Base-by-base conservation (phyloP, 2,888 invertebrate species). In the Escarpia spicata region DNA sequence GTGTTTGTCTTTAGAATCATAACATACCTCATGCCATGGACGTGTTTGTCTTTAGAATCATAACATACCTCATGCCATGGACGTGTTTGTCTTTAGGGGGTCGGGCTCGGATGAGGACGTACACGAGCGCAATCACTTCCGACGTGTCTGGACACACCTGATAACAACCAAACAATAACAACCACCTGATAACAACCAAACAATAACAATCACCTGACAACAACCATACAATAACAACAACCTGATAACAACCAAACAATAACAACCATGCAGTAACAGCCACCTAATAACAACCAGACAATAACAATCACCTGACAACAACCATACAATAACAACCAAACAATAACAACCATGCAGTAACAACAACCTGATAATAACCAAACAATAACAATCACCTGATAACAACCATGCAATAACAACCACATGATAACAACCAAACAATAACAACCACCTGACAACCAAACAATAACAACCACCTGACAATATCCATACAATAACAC, bases 41-140 rank as follows among this genome's bases (percentile, higher is more conserved):
- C 37, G 1, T 37, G 37, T 1, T 37, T 37, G 37, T 37, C 0
- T 37, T 37, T 37, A 37, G 37, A 37, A 52, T 9, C 52, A 52
- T 9, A 37, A 37, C 92, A 90, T 93, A 94, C 95, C 94, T 94
- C 75, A 92, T 91, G 93, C 94, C 95, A 92, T 92, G 94, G 94
- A 44, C 92, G 90, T 93, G 92, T 75, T 92, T 92, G n/a, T 94
- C 93, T 92, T 92, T 92, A 52, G 94, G 96, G 15, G 94, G 94
- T 91, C 95, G 95, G 92, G 96, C 97, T 96, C 97, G 97, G 60
- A 97, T 97, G 94, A 97, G 96, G 95, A 97, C 97, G 94, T 97
- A 97, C 9, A 97, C 97, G 92, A 97, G 96, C 91, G 97, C 97
- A 94, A 97, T 97, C 75, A 97, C 97, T 94, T 97, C 97, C 15